Evolutionary conservation across 2,113 vertebrate genomes (phyloP).

Genomic region (Python bivittatus): DNA sequence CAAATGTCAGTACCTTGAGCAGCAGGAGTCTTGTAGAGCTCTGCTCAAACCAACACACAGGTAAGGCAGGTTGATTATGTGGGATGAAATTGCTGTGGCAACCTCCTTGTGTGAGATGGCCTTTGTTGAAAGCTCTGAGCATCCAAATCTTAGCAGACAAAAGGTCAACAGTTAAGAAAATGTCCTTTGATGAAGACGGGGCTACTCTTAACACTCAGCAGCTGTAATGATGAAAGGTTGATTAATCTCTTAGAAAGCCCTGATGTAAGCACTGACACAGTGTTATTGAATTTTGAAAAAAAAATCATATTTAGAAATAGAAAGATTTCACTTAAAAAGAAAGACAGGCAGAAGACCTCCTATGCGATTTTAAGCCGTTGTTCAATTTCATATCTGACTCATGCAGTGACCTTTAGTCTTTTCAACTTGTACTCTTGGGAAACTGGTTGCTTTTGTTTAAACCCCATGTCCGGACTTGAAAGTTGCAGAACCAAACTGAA

Average conservation of each 20-base stretch:
- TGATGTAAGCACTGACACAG: slow-evolving; percentile 11
- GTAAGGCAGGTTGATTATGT: slow-evolving; percentile 4
- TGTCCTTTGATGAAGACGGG: background rate
- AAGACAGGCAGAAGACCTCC: background rate
- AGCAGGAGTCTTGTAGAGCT: background rate
- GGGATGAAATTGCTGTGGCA: background rate
- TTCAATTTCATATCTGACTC: background rate
- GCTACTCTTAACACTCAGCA: background rate
- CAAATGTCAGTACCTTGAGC: background rate
- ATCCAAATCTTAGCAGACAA: background rate
- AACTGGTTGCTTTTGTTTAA: background rate
- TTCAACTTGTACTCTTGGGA: background rate
- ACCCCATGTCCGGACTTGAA: background rate
- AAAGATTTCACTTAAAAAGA: background rate
- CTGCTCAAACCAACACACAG: background rate
- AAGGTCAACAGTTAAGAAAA: rapidly evolving
- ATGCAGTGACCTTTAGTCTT: background rate
- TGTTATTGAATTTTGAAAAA: background rate
- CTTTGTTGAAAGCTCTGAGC: slow-evolving; percentile 10
- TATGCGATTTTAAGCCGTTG: background rate
- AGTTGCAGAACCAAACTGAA: background rate
- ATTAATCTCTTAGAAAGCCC: slow-evolving; percentile 32
- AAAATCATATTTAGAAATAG: background rate
- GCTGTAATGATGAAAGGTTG: background rate
- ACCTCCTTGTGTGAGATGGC: slow-evolving; percentile 16